Evolutionary conservation across 2,797 vertebrate genomes (phyloP), one percentile per base, ranked within the genome.

Genomic region (Tympanoctomys barrerae): DNA sequence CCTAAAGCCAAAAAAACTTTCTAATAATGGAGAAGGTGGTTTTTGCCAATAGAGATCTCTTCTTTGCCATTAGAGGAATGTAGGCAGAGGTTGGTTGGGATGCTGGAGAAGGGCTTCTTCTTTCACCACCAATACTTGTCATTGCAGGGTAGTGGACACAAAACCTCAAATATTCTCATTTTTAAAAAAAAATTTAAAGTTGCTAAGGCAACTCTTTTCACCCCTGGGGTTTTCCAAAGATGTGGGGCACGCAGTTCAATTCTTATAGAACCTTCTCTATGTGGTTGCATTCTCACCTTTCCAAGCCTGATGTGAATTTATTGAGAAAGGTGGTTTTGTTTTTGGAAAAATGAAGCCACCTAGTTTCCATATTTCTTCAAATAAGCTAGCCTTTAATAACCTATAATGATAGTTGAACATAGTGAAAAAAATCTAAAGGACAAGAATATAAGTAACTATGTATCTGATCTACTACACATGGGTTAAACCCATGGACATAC

Each of bases 311-410:
- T 31, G 33, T 24, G 22, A 12, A 28, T 42, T 68, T 75, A 31
- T 0, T 31, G 59, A 81, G 64, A 49, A 90, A 52, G 88, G 26
- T 18, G 19, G 39, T 89, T 79, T 94, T 87, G 46, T 89, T 79
- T 94, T 85, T 73, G n/a, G 57, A 59, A 78, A 78, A 83, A 82
- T 19, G n/a, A 42, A 95, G 57, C 22, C 62, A 42, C 52, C 28
- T 31, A 68, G 13, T 52, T 93, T 85, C 83, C 78, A 70, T 68
- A 78, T 68, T 46, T 81, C 71, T 92, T 33, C 26, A 89, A 66
- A 86, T 39, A 71, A 90, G 26, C 80, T 18, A 46, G n/a, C 28
- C 78, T 42, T 86, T 92, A 91, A 79, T 88, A 86, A 70, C 14
- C 79, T 83, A 13, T 78, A 52, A 66, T 19, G 49, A 59, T 77